Evolutionary conservation across 1,140 invertebrate species (phyloP).

Genomic region (Diploscapter pachys): DNA sequence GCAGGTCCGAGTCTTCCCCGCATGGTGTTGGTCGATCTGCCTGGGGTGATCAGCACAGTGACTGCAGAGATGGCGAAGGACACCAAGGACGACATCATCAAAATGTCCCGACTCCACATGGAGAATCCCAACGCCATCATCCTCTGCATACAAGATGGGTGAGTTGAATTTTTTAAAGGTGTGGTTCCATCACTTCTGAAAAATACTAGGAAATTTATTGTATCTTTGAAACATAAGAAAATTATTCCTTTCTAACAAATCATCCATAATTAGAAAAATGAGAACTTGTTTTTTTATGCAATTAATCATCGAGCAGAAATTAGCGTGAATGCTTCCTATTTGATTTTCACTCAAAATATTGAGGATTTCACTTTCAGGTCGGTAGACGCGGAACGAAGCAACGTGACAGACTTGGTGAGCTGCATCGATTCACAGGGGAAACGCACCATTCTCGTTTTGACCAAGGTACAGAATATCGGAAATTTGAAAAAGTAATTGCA

Average conservation of each 20-base stretch:
- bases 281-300: too few relatives aligned
- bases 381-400: constrained; percentile 95
- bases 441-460: constrained; percentile 95
- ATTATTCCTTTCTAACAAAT: too few relatives aligned
- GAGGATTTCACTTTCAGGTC: constrained; percentile 66
- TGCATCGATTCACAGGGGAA: constrained; percentile 91
- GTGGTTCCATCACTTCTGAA: too few relatives aligned
- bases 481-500: too few relatives aligned
- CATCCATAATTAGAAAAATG: too few relatives aligned
- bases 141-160: constrained; percentile 81
- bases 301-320: too few relatives aligned
- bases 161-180: constrained; percentile 1
- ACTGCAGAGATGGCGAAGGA: constrained; percentile 90
- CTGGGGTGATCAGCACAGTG: constrained; percentile 89
- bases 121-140: constrained; percentile 99
- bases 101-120: constrained; percentile 88
- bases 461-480: constrained; percentile 71
- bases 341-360: too few relatives aligned
- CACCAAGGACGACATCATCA: constrained; percentile 84
- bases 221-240: too few relatives aligned
- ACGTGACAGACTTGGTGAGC: constrained; percentile 92
- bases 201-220: too few relatives aligned
- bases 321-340: too few relatives aligned
- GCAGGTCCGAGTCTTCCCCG: constrained; percentile 82
- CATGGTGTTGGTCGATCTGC: constrained; percentile 97